Conservation (phyloP, 2,113 vertebrate genomes). For the Hypomesus transpacificus region DNA sequence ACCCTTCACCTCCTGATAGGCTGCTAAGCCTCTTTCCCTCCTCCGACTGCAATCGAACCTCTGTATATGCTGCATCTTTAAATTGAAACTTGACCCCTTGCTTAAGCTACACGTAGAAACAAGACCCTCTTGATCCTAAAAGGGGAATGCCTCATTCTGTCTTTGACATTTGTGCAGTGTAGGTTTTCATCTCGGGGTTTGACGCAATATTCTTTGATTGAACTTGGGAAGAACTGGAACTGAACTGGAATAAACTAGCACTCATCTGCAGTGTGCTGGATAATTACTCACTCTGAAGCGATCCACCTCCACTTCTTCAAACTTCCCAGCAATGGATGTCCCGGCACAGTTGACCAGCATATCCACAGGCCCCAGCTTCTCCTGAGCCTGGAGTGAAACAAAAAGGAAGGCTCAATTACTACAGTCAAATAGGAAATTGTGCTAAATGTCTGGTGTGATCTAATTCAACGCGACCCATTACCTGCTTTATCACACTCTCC, state of each 20-base stretch:
- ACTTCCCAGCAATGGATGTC: conserved; percentile 81
- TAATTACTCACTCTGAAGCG: conserved; percentile 80
- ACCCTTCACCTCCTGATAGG: neutral
- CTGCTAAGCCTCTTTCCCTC: neutral
- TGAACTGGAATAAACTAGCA: neutral
- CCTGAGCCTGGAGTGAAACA: conserved; percentile 80
- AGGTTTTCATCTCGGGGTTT: neutral
- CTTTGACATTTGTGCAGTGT: neutral
- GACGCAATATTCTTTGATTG: neutral
- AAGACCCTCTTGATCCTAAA: neutral
- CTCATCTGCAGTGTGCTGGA: neutral
- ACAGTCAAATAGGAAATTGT: neutral
- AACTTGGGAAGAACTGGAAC: neutral
- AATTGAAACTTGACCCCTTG: neutral
- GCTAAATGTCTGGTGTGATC: neutral
- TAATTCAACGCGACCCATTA: conserved; percentile 46
- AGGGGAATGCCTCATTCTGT: neutral
- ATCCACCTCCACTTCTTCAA: conserved; percentile 88
- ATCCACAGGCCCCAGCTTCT: conserved; percentile 95
- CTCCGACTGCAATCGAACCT: neutral
- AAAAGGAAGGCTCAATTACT: no score
- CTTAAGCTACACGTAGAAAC: neutral
- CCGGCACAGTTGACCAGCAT: conserved; percentile 98
- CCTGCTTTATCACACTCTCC: conserved; percentile 95
- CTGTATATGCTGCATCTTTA: neutral